A percentile compares a stretch with the other conserved stretches of the same genome.
phyloP scores from a whole-genome alignment of 1,140 invertebrate genomes.

The Zaprionus kolodkinae region DNA sequence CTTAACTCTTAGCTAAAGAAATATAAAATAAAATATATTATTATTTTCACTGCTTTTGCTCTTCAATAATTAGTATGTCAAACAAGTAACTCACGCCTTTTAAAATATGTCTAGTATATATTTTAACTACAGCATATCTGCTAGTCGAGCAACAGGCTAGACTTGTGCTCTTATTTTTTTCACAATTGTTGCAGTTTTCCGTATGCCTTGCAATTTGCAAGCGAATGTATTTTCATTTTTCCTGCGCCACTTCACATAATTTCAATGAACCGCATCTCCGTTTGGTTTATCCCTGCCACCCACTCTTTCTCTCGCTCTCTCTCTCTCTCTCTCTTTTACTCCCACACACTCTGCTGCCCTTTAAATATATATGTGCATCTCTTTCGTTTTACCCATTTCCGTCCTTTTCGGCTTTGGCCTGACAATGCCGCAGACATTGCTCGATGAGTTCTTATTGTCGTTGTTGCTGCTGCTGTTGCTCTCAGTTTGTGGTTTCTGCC shows the following conservation, averaged over 20 bases:
- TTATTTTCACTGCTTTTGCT: no score
- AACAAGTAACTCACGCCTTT: no score
- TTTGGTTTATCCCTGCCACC: conserved; percentile 43
- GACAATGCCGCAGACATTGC: conserved; percentile 55
- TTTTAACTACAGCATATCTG: not conserved
- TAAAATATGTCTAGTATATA: no score
- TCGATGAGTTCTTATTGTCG: conserved; percentile 45
- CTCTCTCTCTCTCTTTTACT: conserved; percentile 1
- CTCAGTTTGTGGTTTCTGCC: conserved; percentile 64
- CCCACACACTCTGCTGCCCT: not conserved
- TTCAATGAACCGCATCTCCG: conserved; percentile 78
- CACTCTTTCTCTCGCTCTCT: not conserved
- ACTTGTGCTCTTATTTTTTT: not conserved
- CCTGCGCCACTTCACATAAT: conserved; percentile 63
- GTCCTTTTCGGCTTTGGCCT: conserved; percentile 47
- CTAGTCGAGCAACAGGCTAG: not conserved
- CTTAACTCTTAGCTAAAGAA: no score
- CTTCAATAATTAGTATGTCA: no score
- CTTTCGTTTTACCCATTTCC: conserved; percentile 26
- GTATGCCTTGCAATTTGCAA: conserved; percentile 44
- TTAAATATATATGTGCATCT: conserved; percentile 14
- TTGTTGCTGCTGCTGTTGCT: conserved; percentile 37
- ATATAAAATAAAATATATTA: no score
- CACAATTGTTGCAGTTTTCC: conserved; percentile 34
- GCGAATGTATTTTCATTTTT: conserved; percentile 44